A percentile compares a stretch with the other conserved stretches of the same genome.
phyloP scores from a whole-genome alignment of 2,888 invertebrate genomes.

The Sthenelais limicola region DNA sequence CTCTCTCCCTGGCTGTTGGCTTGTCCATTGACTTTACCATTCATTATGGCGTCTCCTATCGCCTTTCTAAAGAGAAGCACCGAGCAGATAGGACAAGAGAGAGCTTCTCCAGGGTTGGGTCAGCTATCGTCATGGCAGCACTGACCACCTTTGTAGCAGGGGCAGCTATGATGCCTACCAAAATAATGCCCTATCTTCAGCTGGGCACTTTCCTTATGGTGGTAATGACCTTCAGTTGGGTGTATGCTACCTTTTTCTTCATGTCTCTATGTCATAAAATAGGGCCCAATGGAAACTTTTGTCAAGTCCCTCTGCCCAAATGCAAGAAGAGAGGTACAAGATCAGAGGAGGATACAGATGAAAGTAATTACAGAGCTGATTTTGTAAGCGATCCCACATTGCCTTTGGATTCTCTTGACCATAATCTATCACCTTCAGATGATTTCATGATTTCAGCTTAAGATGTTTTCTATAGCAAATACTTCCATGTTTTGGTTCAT shows the following conservation, averaged over 20 bases:
- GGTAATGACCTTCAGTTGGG: conserved; percentile 89
- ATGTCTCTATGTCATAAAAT: conserved; percentile 78
- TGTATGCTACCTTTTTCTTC: conserved; percentile 70
- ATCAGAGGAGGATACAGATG: not conserved
- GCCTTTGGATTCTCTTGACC: no score
- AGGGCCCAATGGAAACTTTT: conserved; percentile 77
- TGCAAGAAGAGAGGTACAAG: not conserved
- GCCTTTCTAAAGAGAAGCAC: conserved; percentile 45
- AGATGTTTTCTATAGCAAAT: no score
- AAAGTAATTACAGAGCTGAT: not conserved
- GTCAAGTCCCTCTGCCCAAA: conserved; percentile 41
- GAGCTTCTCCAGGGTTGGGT: conserved; percentile 76
- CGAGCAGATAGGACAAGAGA: conserved; percentile 40
- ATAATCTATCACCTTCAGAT: no score
- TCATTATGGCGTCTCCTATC: conserved; percentile 88
- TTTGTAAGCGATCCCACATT: not conserved
- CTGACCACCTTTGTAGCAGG: conserved; percentile 90
- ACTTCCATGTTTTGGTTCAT: no score
- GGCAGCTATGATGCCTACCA: conserved; percentile 86
- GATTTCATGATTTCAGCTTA: no score
- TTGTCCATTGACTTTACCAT: conserved; percentile 92
- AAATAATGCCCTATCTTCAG: conserved; percentile 89
- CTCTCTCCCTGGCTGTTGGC: conserved; percentile 91
- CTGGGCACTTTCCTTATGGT: conserved; percentile 89
- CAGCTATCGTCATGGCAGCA: conserved; percentile 88